Evolutionary conservation across 1,140 invertebrate genomes (phyloP).

Genomic region (Laodelphax striatellus): DNA sequence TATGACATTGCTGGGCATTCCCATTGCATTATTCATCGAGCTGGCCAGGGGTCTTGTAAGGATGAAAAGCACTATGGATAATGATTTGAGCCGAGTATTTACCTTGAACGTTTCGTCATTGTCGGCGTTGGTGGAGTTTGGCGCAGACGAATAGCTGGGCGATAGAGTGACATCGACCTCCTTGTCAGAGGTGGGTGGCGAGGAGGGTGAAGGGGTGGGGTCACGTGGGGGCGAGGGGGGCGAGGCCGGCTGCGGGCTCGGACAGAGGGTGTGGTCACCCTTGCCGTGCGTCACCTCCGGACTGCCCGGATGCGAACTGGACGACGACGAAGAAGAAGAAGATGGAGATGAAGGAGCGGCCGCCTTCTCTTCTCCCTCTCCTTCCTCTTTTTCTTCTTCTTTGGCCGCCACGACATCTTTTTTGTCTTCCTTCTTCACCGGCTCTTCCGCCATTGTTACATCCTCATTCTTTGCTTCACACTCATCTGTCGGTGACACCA

Average conservation of each 20-base stretch:
- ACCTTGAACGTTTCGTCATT: too few species aligned
- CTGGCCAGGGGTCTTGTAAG: too few species aligned
- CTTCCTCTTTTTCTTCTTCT: slow-evolving; percentile 27
- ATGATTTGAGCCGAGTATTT: too few species aligned
- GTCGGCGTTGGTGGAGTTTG: too few species aligned
- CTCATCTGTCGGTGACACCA: neutral
- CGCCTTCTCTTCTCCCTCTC: slow-evolving; percentile 18
- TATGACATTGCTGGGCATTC: too few species aligned
- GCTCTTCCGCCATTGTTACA: slow-evolving; percentile 31
- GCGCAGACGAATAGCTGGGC: too few species aligned
- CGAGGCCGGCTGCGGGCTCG: neutral
- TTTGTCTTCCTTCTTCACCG: slow-evolving; percentile 27
- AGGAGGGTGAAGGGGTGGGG: neutral
- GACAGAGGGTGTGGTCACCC: too few species aligned
- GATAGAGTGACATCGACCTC: neutral
- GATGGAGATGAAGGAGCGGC: neutral
- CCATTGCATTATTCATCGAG: too few species aligned
- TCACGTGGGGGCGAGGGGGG: neutral
- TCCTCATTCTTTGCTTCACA: too few species aligned
- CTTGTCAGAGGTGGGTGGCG: neutral
- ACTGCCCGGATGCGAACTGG: neutral
- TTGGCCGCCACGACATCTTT: slow-evolving; percentile 15
- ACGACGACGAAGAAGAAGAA: neutral
- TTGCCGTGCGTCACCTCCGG: too few species aligned
- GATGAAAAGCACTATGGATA: too few species aligned